Conservation (phyloP, 2,113 vertebrate species). For the Sylvia atricapilla region DNA sequence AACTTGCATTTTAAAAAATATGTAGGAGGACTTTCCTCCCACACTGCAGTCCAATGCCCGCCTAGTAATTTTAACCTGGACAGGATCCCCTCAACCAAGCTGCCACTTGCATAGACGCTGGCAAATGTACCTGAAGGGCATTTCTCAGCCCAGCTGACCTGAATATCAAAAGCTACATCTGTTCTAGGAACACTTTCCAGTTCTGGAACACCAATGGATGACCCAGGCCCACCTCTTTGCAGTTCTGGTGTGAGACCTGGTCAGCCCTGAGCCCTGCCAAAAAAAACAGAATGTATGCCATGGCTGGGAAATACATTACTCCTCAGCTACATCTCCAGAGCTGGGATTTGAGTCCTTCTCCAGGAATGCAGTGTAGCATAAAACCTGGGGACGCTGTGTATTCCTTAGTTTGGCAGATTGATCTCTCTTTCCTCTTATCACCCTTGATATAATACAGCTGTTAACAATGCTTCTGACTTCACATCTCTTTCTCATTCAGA, state of each 20-base stretch:
- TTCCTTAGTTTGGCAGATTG: background rate
- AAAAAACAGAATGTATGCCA: accelerated
- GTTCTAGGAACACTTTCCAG: background rate
- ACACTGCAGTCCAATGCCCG: background rate
- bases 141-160: background rate
- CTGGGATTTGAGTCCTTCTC: background rate
- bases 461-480: accelerated
- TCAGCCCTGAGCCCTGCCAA: background rate
- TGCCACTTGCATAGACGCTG: accelerated
- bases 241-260: background rate
- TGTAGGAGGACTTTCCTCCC: background rate
- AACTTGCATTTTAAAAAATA: background rate
- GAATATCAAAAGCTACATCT: background rate
- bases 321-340: background rate
- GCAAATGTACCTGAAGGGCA: background rate
- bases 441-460: background rate
- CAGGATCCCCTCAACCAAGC: accelerated
- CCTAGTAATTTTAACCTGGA: background rate
- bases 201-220: accelerated
- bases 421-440: background rate
- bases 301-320: background rate
- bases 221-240: background rate
- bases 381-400: background rate
- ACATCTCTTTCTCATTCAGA: background rate
- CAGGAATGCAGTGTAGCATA: background rate